phyloP scores from a whole-genome alignment of 2,888 invertebrate species.

The Magallana nippona region DNA sequence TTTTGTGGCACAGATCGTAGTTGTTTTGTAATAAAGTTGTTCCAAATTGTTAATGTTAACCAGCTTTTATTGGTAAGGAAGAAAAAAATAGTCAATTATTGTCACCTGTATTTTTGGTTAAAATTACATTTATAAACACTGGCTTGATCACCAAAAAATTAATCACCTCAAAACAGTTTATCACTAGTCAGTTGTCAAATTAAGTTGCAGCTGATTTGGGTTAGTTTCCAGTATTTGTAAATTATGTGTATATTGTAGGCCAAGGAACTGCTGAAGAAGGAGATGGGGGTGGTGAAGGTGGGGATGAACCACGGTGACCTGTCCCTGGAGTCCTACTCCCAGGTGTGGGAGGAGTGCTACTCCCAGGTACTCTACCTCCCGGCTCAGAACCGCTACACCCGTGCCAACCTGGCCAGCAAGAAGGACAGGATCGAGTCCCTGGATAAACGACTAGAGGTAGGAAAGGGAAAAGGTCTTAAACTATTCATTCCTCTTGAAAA shows the following conservation, averaged over 20 bases:
- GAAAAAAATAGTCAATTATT: too few relatives aligned
- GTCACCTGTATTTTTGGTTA: too few relatives aligned
- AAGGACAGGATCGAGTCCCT: constrained; percentile 96
- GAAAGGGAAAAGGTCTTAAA: not conserved
- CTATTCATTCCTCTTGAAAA: too few relatives aligned
- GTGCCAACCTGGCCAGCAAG: constrained; percentile 96
- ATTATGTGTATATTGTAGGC: constrained; percentile 62
- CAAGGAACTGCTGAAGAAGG: constrained; percentile 79
- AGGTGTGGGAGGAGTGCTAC: constrained; percentile 98
- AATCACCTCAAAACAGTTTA: too few relatives aligned
- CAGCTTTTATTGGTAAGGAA: too few relatives aligned
- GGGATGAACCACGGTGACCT: constrained; percentile 98
- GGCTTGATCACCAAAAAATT: too few relatives aligned
- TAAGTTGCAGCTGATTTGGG: too few relatives aligned
- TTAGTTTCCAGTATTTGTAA: not conserved
- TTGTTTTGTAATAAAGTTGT: too few relatives aligned
- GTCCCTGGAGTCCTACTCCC: constrained; percentile 91
- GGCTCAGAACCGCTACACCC: constrained; percentile 93
- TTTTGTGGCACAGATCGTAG: too few relatives aligned
- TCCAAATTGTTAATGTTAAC: too few relatives aligned
- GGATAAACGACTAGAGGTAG: constrained; percentile 91
- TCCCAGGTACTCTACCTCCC: constrained; percentile 95
- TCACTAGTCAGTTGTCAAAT: too few relatives aligned
- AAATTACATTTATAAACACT: too few relatives aligned
- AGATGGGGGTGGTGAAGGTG: constrained; percentile 93